Evolutionary conservation across 2,797 vertebrate species (phyloP), one percentile per base, ranked within the genome.

Genomic region (Macrochelys suwanniensis): DNA sequence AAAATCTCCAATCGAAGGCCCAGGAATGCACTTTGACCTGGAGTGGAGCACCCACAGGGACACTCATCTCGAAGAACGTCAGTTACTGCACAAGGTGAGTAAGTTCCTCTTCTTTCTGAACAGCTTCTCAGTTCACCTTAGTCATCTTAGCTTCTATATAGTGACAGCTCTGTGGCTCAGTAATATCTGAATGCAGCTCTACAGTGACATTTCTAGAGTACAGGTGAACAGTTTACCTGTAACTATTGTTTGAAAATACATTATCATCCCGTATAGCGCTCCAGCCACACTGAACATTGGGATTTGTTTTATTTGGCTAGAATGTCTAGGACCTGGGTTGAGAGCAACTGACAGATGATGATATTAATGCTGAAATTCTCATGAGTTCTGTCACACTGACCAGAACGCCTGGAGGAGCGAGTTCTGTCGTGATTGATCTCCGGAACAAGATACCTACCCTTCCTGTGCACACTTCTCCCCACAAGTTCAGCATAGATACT

Each of bases 211-310:
- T 37, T 68, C n/a, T 68, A 68, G n/a, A 37, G 17, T 31, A 65
- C 61, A 65, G 17, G n/a, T 68, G 61, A 68, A 37, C n/a, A 68
- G 61, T 83, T 96, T 85, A 94, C 87, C 89, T 95, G 91, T 71
- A 61, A 56, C 37, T 50, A 59, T 91, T 95, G 80, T 92, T 81
- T 91, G 87, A 79, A 37, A 17, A 26, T 85, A 10, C 15, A 2
- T 91, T 92, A 8, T 90, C 89, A 65, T 92, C 79, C 83, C 89
- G 90, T 93, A 89, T 25, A 96, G 91, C 65, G 31, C 2, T 37
- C 47, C 94, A 93, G 95, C 93, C 85, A 77, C 89, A 11, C 71
- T 80, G n/a, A 31, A 12, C 1, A 4, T 5, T 68, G n/a, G n/a
- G 61, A n/a, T 85, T 57, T 15, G 31, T 85, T 94, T 92, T 84